Evolutionary conservation across 2,888 invertebrate genomes (phyloP), one percentile per base, ranked within the genome.

Genomic region (Chrysina gloriosa): DNA sequence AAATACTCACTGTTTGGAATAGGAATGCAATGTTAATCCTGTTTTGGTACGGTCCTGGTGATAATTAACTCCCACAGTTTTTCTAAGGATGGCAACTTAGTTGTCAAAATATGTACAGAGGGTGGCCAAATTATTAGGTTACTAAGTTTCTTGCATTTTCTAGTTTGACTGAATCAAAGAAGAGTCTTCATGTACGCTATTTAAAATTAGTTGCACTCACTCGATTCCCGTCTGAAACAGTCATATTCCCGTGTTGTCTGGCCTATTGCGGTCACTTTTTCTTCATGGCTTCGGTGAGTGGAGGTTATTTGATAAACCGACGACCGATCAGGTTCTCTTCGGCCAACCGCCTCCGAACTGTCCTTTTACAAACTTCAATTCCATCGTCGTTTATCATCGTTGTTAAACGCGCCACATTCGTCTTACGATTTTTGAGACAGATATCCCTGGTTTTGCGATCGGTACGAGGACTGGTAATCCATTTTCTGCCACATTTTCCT

Each of bases 241-340:
- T 29, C 7, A 29, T 6, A 29, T 29, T 29, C 31, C 31, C 5
- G 31, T 29, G 31, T 6, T 29, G 31, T 29, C 4, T 29, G 31
- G 31, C 31, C 31, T 7, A 29, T 29, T 45, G 45, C 45, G 16
- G 3, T 9, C 45, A 19, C 16, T 45, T 45, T 19, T 7, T 45
- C 45, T 45, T 45, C 45, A 45, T 45, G 14, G 16, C 16, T 19
- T 19, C 45, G 3, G 45, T 16, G 16, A 16, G 45, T 6, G 3
- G 45, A 16, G 19, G 45, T n/a, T 45, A 16, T 45, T 45, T 45
- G 16, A 16, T 45, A 45, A 19, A 6, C 16, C 19, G 45, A 19
- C 45, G 45, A 45, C 45, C 45, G 16, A 45, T 45, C 2, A 45
- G 14, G 16, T 45, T 45, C 16, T 19, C 19, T 45, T 45, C 45